Conservation (phyloP, 2,113 vertebrate genomes). For the Naja naja region DNA sequence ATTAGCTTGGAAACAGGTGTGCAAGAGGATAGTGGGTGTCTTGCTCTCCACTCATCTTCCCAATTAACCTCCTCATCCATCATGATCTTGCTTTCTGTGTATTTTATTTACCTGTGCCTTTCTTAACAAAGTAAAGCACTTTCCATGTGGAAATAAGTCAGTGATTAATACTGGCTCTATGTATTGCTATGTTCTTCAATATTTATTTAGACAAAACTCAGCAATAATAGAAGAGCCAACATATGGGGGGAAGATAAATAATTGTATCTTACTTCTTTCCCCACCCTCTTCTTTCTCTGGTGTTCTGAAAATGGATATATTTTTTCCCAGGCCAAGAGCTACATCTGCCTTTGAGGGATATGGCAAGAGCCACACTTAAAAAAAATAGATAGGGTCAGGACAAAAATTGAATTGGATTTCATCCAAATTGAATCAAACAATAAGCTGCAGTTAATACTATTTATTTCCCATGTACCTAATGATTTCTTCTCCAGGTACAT, state of each 20-base stretch:
- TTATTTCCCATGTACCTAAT: neutral
- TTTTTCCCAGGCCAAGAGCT: neutral
- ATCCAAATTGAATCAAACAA: neutral
- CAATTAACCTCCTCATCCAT: conserved; percentile 55
- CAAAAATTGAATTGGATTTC: neutral
- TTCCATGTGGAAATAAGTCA: neutral
- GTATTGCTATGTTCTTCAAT: neutral
- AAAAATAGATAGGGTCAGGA: neutral
- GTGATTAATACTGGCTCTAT: neutral
- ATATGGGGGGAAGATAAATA: neutral
- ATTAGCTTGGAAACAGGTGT: conserved; percentile 56
- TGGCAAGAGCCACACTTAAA: neutral
- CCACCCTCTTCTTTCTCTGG: neutral
- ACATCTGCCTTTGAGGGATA: neutral
- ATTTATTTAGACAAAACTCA: neutral
- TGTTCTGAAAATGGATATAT: neutral
- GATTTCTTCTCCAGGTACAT: neutral
- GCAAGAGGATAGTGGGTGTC: conserved; percentile 33
- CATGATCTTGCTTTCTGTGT: neutral
- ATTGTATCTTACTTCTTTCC: neutral
- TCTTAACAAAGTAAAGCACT: conserved; percentile 40
- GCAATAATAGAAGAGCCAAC: neutral
- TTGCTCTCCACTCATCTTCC: conserved; percentile 34
- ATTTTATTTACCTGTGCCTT: conserved; percentile 38
- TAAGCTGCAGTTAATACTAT: neutral